Evolutionary conservation across 2,888 invertebrate genomes (phyloP), one percentile per base, ranked within the genome.

Genomic region (Arge pagana): DNA sequence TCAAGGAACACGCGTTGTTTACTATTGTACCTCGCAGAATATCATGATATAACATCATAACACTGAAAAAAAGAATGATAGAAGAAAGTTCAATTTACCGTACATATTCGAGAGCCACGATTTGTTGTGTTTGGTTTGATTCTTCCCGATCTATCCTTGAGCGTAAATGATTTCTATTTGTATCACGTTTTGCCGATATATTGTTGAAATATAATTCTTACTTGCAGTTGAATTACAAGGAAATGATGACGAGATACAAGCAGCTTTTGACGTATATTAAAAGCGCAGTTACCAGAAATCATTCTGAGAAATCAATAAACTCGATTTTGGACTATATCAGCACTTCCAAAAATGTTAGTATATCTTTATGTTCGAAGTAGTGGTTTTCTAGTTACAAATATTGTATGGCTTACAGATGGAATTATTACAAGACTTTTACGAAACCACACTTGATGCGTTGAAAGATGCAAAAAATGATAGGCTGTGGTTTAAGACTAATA

Each of bases 401-500:
- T 37, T 30, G 21, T 15, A 16, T 40, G 2, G n/a, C n/a, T n/a
- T n/a, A n/a, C 74, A 95, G 94, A 96, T 97, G 96, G 96, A 95
- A 76, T 79, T 99, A 21, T 80, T 99, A 30, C 98, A 98, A 83
- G 93, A 98, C 73, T 99, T 99, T 78, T 99, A 99, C 77, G 96
- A 98, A 78, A 99, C 95, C 1, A 95, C 95, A 0, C 78, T 95
- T 67, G 95, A 95, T 72, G 95, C 95, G 6, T 77, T 95, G 50
- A 95, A 94, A 76, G 98, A 99, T 81, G 97, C 98, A 1, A 98
- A 98, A 77, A 99, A 99, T 77, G 99, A 99, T 78, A 83, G 99
- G 57, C 80, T 99, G 50, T 99, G 99, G 99, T 99, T 99, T 77
- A 99, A 99, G 79, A 99, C 99, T 0, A 99, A 99, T 75, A 98